phyloP scores from a whole-genome alignment of 2,888 invertebrate genomes.

The Nemotelus pantherinus region DNA sequence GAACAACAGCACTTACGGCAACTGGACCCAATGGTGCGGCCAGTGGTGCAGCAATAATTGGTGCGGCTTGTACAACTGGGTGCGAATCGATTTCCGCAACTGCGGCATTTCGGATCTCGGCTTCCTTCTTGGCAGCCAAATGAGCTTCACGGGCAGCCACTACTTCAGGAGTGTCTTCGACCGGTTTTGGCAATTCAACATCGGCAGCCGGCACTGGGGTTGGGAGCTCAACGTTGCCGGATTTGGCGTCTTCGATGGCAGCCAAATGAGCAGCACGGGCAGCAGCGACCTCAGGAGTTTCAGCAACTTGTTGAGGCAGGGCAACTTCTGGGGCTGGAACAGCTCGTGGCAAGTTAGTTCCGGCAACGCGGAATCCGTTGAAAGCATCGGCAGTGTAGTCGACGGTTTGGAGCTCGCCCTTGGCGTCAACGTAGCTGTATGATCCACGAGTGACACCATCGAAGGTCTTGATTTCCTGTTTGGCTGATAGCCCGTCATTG shows the following conservation, averaged over 20 bases:
- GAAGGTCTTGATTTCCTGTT: constrained; percentile 66
- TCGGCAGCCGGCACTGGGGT: constrained; percentile 3
- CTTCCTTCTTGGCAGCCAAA: constrained; percentile 46
- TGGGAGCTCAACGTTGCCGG: constrained; percentile 51
- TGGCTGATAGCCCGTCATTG: constrained; percentile 67
- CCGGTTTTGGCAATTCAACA: constrained; percentile 53
- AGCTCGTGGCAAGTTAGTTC: constrained; percentile 66
- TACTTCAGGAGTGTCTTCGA: constrained; percentile 59
- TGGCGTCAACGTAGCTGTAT: constrained; percentile 68
- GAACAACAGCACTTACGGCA: constrained; percentile 8
- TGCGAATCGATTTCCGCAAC: constrained; percentile 47
- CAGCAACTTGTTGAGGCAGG: constrained; percentile 54
- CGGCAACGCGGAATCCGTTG: constrained; percentile 68
- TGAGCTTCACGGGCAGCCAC: constrained; percentile 45
- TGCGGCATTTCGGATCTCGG: constrained; percentile 42
- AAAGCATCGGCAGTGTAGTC: constrained; percentile 66
- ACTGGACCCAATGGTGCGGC: background rate
- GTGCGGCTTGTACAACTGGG: constrained; percentile 21
- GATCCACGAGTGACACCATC: constrained; percentile 68
- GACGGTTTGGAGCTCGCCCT: constrained; percentile 67
- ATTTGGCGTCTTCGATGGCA: constrained; percentile 57
- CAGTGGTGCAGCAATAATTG: constrained; percentile 24
- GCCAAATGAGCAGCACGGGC: constrained; percentile 57
- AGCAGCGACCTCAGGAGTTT: constrained; percentile 58
- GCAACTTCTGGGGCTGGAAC: constrained; percentile 46